These are phyloP conservation scores for Nephila pilipes DNA, from an alignment of 1,140 invertebrate genomes.

Conservation along the genomic window DNA sequence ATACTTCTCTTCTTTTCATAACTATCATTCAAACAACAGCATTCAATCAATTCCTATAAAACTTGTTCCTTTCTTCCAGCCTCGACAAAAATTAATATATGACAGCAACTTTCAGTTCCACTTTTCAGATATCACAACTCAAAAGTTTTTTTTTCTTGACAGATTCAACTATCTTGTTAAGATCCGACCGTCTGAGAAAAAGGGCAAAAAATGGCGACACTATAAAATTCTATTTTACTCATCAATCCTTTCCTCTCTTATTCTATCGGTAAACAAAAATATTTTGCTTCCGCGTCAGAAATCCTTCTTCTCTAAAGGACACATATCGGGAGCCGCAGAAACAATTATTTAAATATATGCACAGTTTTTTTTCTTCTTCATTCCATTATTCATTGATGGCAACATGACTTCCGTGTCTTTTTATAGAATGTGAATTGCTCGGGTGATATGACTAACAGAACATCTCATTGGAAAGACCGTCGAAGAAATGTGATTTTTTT, in stretches of 20 bases:
- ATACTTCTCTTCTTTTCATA: too few species aligned
- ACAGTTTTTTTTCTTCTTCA: neutral
- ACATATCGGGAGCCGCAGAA: neutral
- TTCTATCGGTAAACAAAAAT: neutral
- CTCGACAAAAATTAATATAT: too few species aligned
- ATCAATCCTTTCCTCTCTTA: neutral
- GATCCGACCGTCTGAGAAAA: too few species aligned
- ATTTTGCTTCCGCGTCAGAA: neutral
- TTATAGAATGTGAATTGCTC: conserved; percentile 1
- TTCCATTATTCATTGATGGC: conserved; percentile 7
- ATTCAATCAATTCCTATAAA: too few species aligned
- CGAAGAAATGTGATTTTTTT: conserved; percentile 5
- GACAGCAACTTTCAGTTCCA: too few species aligned
- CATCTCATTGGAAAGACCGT: neutral
- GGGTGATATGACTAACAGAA: conserved; percentile 20
- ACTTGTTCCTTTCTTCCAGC: too few species aligned
- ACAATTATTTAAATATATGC: conserved; percentile 39
- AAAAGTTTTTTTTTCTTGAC: too few species aligned
- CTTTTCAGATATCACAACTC: too few species aligned
- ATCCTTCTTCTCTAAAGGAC: neutral
- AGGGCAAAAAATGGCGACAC: neutral
- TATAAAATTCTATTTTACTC: neutral
- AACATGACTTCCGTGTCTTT: conserved; percentile 14
- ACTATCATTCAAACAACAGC: too few species aligned
- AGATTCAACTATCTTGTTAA: too few species aligned